Percentiles rank a stretch among this genome's conserved stretches.
Evolutionary conservation across 2,797 vertebrate species (phyloP).

Genomic region (Spatula clypeata): DNA sequence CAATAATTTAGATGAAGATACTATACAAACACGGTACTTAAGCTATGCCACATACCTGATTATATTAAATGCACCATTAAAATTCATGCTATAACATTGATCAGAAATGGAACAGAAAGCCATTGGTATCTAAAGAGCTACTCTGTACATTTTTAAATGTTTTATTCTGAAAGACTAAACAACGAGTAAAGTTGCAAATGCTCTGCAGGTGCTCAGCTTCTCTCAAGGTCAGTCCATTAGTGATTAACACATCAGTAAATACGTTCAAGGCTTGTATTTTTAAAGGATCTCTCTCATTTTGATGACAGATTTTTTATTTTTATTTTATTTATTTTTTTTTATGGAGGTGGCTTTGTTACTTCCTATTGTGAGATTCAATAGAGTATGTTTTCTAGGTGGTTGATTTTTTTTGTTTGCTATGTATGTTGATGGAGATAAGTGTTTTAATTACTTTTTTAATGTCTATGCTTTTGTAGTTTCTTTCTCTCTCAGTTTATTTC

Average conservation of each 20-base stretch:
- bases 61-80: neutral
- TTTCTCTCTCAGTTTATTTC: slow-evolving; percentile 83
- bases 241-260: slow-evolving; percentile 75
- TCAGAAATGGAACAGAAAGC: neutral
- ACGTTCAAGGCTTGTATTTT: slow-evolving; percentile 63
- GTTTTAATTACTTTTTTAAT: slow-evolving; percentile 91
- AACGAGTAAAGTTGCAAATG: slow-evolving; percentile 27
- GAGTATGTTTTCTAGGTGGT: slow-evolving; percentile 77
- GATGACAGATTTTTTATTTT: slow-evolving; percentile 9
- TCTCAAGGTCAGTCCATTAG: slow-evolving; percentile 65
- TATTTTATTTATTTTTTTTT: slow-evolving; percentile 30
- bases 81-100: neutral
- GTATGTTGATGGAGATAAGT: slow-evolving; percentile 88
- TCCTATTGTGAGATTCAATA: slow-evolving; percentile 82
- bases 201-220: slow-evolving; percentile 61
- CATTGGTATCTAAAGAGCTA: slow-evolving; percentile 18
- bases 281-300: slow-evolving; percentile 60
- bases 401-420: slow-evolving; percentile 69
- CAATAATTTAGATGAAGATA: neutral
- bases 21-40: neutral
- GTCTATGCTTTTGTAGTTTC: slow-evolving; percentile 85
- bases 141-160: neutral
- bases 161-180: neutral
- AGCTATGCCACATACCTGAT: neutral
- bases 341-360: slow-evolving; percentile 70